Evolutionary conservation across 2,888 invertebrate species (phyloP), one percentile per base, ranked within the genome.

Genomic region (Agrypnus murinus): DNA sequence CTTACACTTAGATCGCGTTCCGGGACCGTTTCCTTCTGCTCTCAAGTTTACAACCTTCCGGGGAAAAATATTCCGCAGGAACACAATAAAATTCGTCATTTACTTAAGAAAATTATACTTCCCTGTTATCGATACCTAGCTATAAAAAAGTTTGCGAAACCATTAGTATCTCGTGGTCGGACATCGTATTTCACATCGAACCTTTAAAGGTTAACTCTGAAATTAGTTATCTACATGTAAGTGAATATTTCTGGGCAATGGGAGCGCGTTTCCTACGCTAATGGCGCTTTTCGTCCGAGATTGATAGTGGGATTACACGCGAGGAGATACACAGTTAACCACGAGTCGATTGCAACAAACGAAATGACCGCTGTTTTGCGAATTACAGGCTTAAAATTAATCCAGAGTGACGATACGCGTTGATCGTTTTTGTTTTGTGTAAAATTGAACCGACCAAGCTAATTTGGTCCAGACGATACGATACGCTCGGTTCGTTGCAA

Each of bases 31-130:
- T 46, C 46, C 19, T 19, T 17, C 19, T 46, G 14, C 48, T 6
- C 48, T 6, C 14, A 7, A 17, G 14, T 46, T 32, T 15, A 34
- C 53, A 15, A 7, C 36, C 17, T 55, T 55, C 36, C 55, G 36
- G 50, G 38, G 10, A n/a, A 5, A 17, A 36, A 34, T 36, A 36
- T 17, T 36, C 55, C 55, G 36, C 17, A 75, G 76, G 79, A 81
- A 80, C 79, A 79, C 76, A 80, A 78, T 81, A 79, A 81, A 81
- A 79, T 76, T 78, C 77, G 78, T 77, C 80, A 80, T 75, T 81
- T 79, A 80, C 77, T 81, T 79, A 81, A 79, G 80, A 77, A 81
- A 82, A 81, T 81, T 80, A 78, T 79, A 75, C 78, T 78, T 75
- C 12, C 36, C 36, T 25, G 59, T 59, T 48, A 59, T 59, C 59